These are phyloP conservation scores for Temnothorax longispinosus DNA, from an alignment of 1,140 invertebrate genomes.

Conservation along the genomic window DNA sequence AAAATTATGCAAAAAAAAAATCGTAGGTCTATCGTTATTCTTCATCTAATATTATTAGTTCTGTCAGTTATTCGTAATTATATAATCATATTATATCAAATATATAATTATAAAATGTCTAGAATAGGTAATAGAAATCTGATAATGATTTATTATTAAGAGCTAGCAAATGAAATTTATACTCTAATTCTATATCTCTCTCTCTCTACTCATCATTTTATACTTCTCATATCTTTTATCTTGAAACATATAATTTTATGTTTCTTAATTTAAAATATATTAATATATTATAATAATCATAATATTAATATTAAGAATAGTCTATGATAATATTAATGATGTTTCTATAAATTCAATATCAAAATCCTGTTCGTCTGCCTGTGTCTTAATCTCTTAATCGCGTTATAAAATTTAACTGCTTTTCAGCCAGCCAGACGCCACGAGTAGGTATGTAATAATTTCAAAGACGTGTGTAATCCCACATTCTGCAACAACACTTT, in stretches of 20 bases:
- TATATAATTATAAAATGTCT: background rate
- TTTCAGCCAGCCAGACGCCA: background rate
- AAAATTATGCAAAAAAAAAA: slow-evolving; percentile 7
- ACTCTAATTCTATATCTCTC: background rate
- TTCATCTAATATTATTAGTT: background rate
- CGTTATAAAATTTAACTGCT: background rate
- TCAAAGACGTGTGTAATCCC: background rate
- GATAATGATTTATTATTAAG: background rate
- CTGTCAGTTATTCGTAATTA: background rate
- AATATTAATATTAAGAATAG: background rate
- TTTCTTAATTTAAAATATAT: background rate
- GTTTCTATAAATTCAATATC: background rate
- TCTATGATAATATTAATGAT: background rate
- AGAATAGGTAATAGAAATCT: background rate
- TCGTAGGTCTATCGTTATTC: background rate
- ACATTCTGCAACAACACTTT: background rate
- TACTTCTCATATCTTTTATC: background rate
- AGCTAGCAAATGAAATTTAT: background rate
- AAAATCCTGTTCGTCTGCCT: background rate
- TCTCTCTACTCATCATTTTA: background rate
- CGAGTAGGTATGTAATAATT: background rate
- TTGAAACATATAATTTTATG: background rate
- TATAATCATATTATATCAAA: background rate
- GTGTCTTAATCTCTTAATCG: background rate
- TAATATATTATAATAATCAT: background rate